Base-by-base conservation (phyloP, 2,888 invertebrate species). In the Malachius bipustulatus region DNA sequence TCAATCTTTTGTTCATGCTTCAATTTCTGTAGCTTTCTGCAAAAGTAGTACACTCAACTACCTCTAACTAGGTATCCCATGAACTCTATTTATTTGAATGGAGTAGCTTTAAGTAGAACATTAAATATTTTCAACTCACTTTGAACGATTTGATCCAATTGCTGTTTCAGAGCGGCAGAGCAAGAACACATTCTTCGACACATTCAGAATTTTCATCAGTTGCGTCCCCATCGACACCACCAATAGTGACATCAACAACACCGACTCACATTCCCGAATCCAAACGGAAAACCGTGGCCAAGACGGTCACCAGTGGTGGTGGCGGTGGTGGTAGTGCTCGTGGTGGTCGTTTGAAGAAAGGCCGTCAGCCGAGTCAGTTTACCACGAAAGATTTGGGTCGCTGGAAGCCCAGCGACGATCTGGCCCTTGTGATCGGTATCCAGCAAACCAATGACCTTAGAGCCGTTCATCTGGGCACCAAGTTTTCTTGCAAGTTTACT, bases 381-480 rank as follows among this genome's bases (percentile, higher is more conserved):
- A 75, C 82, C 3, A 80, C 82, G 2, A 82, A 87, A 64, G 87
- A 87, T 63, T 66, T 88, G 30, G 94, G 94, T 0, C 71, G 91
- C 35, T 98, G 97, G 97, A 94, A 96, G 57, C 93, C 96, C 2
- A 83, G 87, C 13, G 98, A 98, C 67, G 98, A 98, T 67, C 66
- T 97, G 15, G 84, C 89, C 0, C 68, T 98, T 1, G 88, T 98
- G 41, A 78, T 88, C 43, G 93, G 90, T 39, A 88, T 96, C 3
- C 85, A 90, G 53, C 96, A 75, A 67, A 83, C 83, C 8, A 84
- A 83, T 61, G 84, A 84, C 53, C 60, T 84, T 37, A 70, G 79
- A 27, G 76, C 77, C 54, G 82, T 98, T 1, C 88, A 93, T 57
- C 71, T 88, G 42, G 91, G 91, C 3, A 81, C 90, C 1, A 94